phyloP scores from a whole-genome alignment of 2,888 invertebrate species.

The Drosophila atroscutellata region DNA sequence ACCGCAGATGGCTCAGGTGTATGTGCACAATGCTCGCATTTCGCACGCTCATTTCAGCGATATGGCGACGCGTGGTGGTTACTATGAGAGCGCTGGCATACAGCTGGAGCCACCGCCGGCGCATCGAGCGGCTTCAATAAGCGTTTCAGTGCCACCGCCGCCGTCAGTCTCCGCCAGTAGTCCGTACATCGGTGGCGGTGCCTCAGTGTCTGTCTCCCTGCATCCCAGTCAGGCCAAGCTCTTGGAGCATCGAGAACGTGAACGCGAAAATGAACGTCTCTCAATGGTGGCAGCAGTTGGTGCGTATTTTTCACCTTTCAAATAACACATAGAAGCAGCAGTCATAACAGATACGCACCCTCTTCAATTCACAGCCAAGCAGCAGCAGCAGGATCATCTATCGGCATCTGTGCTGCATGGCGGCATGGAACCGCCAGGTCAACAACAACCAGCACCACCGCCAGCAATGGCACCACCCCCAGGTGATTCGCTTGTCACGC shows the following conservation, averaged over 20 bases:
- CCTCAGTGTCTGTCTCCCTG: slow-evolving; percentile 56
- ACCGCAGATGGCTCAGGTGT: slow-evolving; percentile 89
- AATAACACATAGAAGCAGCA: not conserved
- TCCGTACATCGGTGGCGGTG: slow-evolving; percentile 71
- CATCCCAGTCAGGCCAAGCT: slow-evolving; percentile 79
- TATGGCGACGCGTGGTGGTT: slow-evolving; percentile 84
- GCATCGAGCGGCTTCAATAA: slow-evolving; percentile 84
- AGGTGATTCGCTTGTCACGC: slow-evolving; percentile 92
- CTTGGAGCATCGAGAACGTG: slow-evolving; percentile 82
- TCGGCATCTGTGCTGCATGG: slow-evolving; percentile 51
- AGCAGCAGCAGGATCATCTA: slow-evolving; percentile 72
- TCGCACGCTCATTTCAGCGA: slow-evolving; percentile 85
- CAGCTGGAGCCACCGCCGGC: slow-evolving; percentile 88
- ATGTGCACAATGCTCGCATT: slow-evolving; percentile 86
- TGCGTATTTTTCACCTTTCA: slow-evolving; percentile 34
- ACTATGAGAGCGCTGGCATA: slow-evolving; percentile 85
- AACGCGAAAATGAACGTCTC: slow-evolving; percentile 75
- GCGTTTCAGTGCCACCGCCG: slow-evolving; percentile 84
- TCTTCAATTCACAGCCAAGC: slow-evolving; percentile 51
- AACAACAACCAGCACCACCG: slow-evolving; percentile 88
- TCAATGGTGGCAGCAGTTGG: slow-evolving; percentile 70
- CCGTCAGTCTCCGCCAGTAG: slow-evolving; percentile 63
- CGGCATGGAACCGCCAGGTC: slow-evolving; percentile 84
- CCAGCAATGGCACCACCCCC: slow-evolving; percentile 93
- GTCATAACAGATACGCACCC: slow-evolving; percentile 5